Evolutionary conservation across 1,140 invertebrate genomes (phyloP), one percentile per base, ranked within the genome.

Genomic region (Lepidurus arcticus): DNA sequence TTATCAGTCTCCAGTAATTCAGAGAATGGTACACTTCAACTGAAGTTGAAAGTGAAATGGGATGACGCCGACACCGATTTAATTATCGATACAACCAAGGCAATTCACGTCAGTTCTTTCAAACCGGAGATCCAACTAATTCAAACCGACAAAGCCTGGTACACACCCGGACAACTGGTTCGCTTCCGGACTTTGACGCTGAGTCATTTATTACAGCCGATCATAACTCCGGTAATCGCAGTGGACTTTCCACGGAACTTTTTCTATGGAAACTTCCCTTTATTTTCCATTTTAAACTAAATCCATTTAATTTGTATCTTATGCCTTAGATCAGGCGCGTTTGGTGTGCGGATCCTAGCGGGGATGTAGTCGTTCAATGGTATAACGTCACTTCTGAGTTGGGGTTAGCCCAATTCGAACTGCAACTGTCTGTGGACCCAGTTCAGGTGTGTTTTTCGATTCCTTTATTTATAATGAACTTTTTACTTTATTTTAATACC

Each of bases 161-260:
- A 92, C 83, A 88, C 91, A 77, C 90, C 90, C 5, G 87, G 88
- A 4, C 88, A 90, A 80, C 85, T 85, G 79, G 87, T 90, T n/a
- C 86, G 86, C 78, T 87, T 89, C 45, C 84, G 89, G 74, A 83
- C 89, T 53, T 83, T 90, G 3, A 85, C 85, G 44, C 76, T 90
- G 5, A 85, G 85, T 53, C 84, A 87, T 45, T 84, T 88, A 80
- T 81, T 89, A 5, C 86, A 86, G 53, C 87, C 88, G 5, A 84
- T 85, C 81, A 83, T 84, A 73, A 84, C 85, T 78, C 76, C 83
- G 79, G 88, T 88, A 83, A 83, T 65, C 21, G 47, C 6, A 6
- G 21, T 11, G 6, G 21, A 13, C 6, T 13, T 65, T 21, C 13
- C 47, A 21, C 21, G 84, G 83, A 75, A 77, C 26, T 26, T 26